These are phyloP conservation scores for Oryzias dopingdopingensis DNA, from an alignment of 2,797 vertebrate genomes.

Conservation along the genomic window DNA sequence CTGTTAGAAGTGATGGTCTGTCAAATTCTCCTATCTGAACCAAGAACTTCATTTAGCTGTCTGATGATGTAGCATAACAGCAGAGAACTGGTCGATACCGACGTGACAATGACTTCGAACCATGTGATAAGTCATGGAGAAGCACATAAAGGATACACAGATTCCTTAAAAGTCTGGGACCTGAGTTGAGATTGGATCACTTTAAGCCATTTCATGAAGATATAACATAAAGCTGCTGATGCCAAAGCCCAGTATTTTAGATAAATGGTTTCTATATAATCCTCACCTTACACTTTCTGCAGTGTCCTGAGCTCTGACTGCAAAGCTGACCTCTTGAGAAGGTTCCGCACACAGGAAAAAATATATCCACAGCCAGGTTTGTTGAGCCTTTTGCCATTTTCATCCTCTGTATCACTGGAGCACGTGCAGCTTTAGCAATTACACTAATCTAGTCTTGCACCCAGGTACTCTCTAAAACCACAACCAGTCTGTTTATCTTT, in stretches of 20 bases:
- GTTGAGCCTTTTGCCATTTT: slow-evolving; percentile 37
- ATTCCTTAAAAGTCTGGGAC: not conserved
- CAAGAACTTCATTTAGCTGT: slow-evolving; percentile 37
- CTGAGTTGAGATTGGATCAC: no score
- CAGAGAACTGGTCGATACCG: slow-evolving; percentile 33
- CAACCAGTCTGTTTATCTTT: slow-evolving; percentile 34
- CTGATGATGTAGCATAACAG: slow-evolving; percentile 16
- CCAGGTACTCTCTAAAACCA: slow-evolving; percentile 29
- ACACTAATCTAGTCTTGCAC: slow-evolving; percentile 27
- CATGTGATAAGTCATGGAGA: slow-evolving; percentile 8
- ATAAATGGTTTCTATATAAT: slow-evolving; percentile 7
- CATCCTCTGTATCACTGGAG: slow-evolving; percentile 11
- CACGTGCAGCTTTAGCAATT: slow-evolving; percentile 31
- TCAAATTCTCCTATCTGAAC: slow-evolving; percentile 20
- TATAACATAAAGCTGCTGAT: slow-evolving; percentile 6
- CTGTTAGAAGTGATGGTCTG: slow-evolving; percentile 41
- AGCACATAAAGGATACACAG: slow-evolving; percentile 1
- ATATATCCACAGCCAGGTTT: slow-evolving; percentile 32
- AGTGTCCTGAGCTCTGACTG: slow-evolving; percentile 10
- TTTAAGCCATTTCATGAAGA: no score
- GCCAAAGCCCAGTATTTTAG: slow-evolving; percentile 3
- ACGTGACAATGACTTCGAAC: slow-evolving; percentile 32
- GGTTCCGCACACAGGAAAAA: slow-evolving; percentile 40
- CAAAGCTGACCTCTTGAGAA: slow-evolving; percentile 28
- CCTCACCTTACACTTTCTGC: not conserved